These are phyloP conservation scores for Campodea augens DNA, from an alignment of 1,140 invertebrate genomes.

Conservation along the genomic window DNA sequence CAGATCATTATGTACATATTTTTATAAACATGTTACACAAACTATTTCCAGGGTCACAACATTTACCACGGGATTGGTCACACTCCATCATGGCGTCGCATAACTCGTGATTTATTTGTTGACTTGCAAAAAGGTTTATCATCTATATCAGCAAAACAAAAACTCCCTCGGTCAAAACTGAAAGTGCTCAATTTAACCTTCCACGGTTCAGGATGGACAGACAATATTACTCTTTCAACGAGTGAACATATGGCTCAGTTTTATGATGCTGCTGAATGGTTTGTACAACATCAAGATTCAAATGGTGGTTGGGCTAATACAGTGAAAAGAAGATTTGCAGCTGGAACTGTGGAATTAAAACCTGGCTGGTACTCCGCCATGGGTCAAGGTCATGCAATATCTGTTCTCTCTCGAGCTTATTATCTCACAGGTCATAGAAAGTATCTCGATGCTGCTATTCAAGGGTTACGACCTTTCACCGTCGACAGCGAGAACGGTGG, in stretches of 20 bases:
- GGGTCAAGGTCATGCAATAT: slow-evolving; percentile 94
- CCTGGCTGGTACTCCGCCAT: slow-evolving; percentile 93
- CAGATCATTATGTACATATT: too few relatives aligned
- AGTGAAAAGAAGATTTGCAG: slow-evolving; percentile 52
- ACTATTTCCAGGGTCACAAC: slow-evolving; percentile 41
- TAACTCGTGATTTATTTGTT: slow-evolving; percentile 73
- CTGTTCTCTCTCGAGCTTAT: slow-evolving; percentile 74
- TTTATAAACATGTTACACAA: too few relatives aligned
- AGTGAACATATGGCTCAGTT: slow-evolving; percentile 76
- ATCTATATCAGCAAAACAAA: slow-evolving; percentile 36
- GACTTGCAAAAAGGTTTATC: slow-evolving; percentile 78
- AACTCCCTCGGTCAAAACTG: slow-evolving; percentile 53
- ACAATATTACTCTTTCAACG: slow-evolving; percentile 63
- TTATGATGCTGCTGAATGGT: slow-evolving; percentile 82
- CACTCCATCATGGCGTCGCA: slow-evolving; percentile 46
- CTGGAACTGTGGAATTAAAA: slow-evolving; percentile 52
- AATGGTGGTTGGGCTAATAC: slow-evolving; percentile 77
- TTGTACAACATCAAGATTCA: slow-evolving; percentile 64
- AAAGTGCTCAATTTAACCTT: slow-evolving; percentile 45
- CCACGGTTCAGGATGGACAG: slow-evolving; percentile 53
- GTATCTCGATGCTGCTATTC: slow-evolving; percentile 62
- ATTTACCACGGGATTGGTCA: slow-evolving; percentile 72
- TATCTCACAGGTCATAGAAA: slow-evolving; percentile 47
- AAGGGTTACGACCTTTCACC: slow-evolving; percentile 62
- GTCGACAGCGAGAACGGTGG: slow-evolving; percentile 49